Evolutionary conservation across 2,113 vertebrate species (phyloP), one percentile per base, ranked within the genome.

Genomic region (Melozone crissalis): DNA sequence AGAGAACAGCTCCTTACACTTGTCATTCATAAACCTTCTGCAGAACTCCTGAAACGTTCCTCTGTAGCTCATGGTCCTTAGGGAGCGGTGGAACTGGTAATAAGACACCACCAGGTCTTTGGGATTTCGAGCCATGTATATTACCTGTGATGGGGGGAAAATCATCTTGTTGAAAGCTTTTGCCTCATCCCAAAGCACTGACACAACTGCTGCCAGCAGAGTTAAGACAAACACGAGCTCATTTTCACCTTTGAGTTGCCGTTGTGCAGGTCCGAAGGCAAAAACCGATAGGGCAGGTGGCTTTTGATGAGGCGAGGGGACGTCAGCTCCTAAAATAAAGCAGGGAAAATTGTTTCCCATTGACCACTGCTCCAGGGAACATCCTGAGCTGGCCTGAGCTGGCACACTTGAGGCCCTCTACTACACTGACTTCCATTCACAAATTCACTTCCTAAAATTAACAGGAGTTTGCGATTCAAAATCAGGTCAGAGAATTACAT

Each of bases 31-130:
- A 94, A 99, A 99, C 69, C 99, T 97, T 57, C 99, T 97, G 95
- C 99, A 99, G 98, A 99, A 99, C 94, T 99, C 99, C 97, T 99
- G 99, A 89, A 99, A 99, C 0, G 99, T 99, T 94, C 99, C 99
- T 11, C 99, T 97, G 98, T 99, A 99, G 98, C 99, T 99, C 99
- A 99, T 99, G 94, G 99, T 99, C 93, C 99, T 97, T 86, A 99
- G 98, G 33, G 99, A 99, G 93, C 99, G 99, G 92, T 99, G 99
- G 96, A 99, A 99, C 98, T 99, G 99, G 83, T 99, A 99, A 88
- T 99, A 99, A 57, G 99, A 99, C 76, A 99, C 99, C 62, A 99
- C 99, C 97, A 99, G 97, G 96, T 99, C 99, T 98, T 99, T 99
- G 62, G 99, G 99, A 96, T 99, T 99, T 11, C 99, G 98, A 55